These are phyloP conservation scores for Pogona vitticeps DNA, from an alignment of 2,113 vertebrate genomes.

Conservation along the genomic window DNA sequence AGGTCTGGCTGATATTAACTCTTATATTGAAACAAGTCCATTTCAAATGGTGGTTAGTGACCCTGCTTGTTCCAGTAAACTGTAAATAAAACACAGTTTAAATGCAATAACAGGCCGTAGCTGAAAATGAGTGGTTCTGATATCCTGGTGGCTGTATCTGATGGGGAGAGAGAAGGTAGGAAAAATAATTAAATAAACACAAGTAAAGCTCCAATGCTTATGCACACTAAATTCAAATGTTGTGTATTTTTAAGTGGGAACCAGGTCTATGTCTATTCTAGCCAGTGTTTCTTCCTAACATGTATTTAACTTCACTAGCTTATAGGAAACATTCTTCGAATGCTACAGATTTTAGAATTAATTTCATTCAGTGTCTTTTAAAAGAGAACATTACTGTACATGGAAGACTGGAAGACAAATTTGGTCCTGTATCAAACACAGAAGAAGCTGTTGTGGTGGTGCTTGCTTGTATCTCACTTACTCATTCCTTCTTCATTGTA, in stretches of 20 bases:
- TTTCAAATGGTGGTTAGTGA: background rate
- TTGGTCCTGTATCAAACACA: no score
- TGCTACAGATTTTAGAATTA: no score
- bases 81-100: background rate
- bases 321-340: background rate
- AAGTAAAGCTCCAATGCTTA: background rate
- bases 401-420: no score
- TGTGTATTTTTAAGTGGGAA: background rate
- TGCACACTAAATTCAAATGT: background rate
- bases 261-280: no score
- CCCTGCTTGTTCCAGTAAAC: background rate
- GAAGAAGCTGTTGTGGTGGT: no score
- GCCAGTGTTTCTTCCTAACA: background rate
- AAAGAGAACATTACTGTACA: no score
- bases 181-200: no score
- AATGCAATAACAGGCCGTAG: background rate
- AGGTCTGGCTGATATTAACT: no score
- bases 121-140: background rate
- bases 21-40: background rate
- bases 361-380: no score
- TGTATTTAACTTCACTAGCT: background rate
- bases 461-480: no score
- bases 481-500: no score
- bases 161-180: background rate
- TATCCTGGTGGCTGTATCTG: background rate